Evolutionary conservation across 2,888 invertebrate genomes (phyloP).

Genomic region (Thymelicus lineola): DNA sequence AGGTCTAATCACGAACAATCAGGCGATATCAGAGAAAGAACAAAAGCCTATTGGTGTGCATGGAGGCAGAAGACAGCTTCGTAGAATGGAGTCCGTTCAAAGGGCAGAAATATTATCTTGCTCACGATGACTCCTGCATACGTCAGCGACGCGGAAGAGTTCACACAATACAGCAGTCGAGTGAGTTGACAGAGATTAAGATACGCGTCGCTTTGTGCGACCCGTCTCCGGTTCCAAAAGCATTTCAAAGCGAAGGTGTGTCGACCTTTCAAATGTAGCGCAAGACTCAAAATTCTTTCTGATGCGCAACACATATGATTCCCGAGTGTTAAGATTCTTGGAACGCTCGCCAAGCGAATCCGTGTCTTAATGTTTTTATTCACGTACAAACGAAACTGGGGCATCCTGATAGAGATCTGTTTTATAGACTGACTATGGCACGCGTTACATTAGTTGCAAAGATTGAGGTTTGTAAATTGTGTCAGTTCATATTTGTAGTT

Average conservation of each 20-base stretch:
- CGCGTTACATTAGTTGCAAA: constrained; percentile 8
- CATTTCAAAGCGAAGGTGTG: constrained; percentile 57
- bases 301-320: constrained; percentile 13
- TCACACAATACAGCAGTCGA: constrained; percentile 62
- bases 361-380: constrained; percentile 25
- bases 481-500: not conserved
- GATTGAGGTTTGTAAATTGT: not conserved
- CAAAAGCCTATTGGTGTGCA: constrained; percentile 33
- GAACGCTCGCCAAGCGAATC: constrained; percentile 2
- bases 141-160: constrained; percentile 62
- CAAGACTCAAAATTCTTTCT: constrained; percentile 34
- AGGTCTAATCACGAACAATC: constrained; percentile 39
- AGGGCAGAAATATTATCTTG: constrained; percentile 69
- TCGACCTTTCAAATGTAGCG: constrained; percentile 60
- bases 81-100: constrained; percentile 49
- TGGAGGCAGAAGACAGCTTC: constrained; percentile 26
- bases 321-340: constrained; percentile 6
- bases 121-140: constrained; percentile 51
- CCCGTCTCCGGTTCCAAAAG: constrained; percentile 52
- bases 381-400: constrained; percentile 4
- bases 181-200: constrained; percentile 71
- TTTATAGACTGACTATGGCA: constrained; percentile 6
- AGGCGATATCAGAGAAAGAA: constrained; percentile 37
- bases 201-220: constrained; percentile 64
- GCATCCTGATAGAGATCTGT: constrained; percentile 11